A percentile compares a stretch with the other conserved stretches of the same genome.
Evolutionary conservation across 37 sponge, comb jelly and placozoan species (phyloP).

Genomic region (Hormiphora californensis): DNA sequence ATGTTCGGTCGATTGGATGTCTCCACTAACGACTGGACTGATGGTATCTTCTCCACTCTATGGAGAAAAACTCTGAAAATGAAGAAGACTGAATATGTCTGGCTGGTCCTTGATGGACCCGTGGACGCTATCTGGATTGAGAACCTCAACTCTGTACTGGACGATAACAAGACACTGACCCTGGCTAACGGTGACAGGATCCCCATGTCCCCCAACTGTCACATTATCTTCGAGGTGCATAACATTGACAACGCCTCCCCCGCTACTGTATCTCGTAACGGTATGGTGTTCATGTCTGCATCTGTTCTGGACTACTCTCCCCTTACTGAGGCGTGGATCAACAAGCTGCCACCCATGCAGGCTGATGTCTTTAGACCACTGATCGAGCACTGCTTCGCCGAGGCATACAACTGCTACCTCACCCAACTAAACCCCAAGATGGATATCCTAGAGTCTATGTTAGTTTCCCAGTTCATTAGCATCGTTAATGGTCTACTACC

Average conservation of each 20-base stretch:
- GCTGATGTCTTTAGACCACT: slow-evolving; percentile 63
- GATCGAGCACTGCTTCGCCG: slow-evolving; percentile 72
- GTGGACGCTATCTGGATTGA: slow-evolving; percentile 99
- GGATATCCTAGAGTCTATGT: slow-evolving; percentile 85
- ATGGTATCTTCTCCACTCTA: slow-evolving; percentile 99
- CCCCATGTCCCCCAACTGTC: slow-evolving; percentile 91
- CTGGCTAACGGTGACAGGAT: slow-evolving; percentile 98
- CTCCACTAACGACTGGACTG: slow-evolving; percentile 99
- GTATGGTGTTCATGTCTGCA: slow-evolving; percentile 99
- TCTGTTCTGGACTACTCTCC: slow-evolving; percentile 94
- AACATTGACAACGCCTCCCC: slow-evolving; percentile 99
- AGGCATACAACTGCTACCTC: slow-evolving; percentile 65
- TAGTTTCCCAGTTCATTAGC: slow-evolving; percentile 72
- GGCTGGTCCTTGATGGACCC: slow-evolving; percentile 96
- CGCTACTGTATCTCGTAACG: slow-evolving; percentile 97
- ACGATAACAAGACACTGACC: slow-evolving; percentile 98
- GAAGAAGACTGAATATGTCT: slow-evolving; percentile 95
- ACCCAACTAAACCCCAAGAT: slow-evolving; percentile 75
- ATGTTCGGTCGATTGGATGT: slow-evolving; percentile 99
- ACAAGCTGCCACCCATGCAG: slow-evolving; percentile 59
- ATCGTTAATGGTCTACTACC: slow-evolving; percentile 90
- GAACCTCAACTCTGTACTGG: slow-evolving; percentile 95
- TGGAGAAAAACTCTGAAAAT: slow-evolving; percentile 92
- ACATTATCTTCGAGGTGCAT: slow-evolving; percentile 95
- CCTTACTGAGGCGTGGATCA: slow-evolving; percentile 62